Evolutionary conservation across 92 coral and sea anemone genomes (phyloP).

Genomic region (Pocillopora grandis): DNA sequence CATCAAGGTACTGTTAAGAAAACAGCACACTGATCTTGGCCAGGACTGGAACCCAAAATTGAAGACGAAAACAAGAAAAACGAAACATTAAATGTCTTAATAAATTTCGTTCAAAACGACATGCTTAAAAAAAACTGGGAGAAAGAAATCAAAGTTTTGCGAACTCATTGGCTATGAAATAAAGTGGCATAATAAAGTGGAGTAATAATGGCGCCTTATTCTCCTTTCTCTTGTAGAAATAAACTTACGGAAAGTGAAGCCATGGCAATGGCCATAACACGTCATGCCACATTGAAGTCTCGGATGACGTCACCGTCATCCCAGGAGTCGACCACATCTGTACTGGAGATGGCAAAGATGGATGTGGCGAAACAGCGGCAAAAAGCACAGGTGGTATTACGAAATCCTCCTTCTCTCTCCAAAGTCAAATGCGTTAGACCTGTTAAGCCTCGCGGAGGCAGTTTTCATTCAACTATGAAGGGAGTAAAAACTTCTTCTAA

Average conservation of each 20-base stretch:
- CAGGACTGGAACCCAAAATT: no score
- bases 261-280: slow-evolving; percentile 93
- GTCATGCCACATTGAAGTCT: slow-evolving; percentile 84
- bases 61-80: no score
- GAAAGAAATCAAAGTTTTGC: no score
- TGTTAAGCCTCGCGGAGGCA: slow-evolving; percentile 67
- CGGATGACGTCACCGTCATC: slow-evolving; percentile 65
- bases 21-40: no score
- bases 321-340: slow-evolving; percentile 46
- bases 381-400: slow-evolving; percentile 98
- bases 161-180: no score
- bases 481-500: slow-evolving; percentile 33
- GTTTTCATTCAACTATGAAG: slow-evolving; percentile 41
- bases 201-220: no score
- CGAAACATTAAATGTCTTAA: no score
- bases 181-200: no score
- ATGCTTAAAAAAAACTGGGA: no score
- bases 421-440: slow-evolving; percentile 87
- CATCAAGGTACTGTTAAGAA: no score
- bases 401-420: slow-evolving; percentile 59
- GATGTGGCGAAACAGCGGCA: slow-evolving; percentile 91
- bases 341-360: slow-evolving; percentile 91
- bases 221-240: slow-evolving; percentile 57
- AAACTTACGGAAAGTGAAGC: slow-evolving; percentile 93
- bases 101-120: no score